These are phyloP conservation scores for Seriola aureovittata DNA, from an alignment of 2,113 vertebrate genomes.

Conservation along the genomic window DNA sequence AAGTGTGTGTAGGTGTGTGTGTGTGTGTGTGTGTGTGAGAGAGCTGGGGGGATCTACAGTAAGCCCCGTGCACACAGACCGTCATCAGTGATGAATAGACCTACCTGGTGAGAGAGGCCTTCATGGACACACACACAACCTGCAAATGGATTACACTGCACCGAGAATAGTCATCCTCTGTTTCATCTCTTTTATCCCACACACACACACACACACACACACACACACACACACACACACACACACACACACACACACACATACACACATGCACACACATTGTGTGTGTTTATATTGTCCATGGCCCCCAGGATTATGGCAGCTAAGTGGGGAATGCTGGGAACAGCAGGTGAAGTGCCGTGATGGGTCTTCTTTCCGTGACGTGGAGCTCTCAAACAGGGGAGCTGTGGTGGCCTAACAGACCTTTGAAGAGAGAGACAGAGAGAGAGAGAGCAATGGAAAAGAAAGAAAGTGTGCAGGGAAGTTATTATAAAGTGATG, in stretches of 20 bases:
- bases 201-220: slow-evolving; percentile 13
- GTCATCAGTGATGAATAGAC: slow-evolving; percentile 62
- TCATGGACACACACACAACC: slow-evolving; percentile 30
- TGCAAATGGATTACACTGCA: slow-evolving; percentile 65
- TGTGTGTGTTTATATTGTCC: slow-evolving; percentile 60
- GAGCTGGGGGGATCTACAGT: slow-evolving; percentile 49
- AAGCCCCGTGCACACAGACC: slow-evolving; percentile 54
- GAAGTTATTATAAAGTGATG: neutral
- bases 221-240: slow-evolving; percentile 25
- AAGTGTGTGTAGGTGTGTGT: slow-evolving; percentile 28
- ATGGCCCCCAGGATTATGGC: slow-evolving; percentile 54
- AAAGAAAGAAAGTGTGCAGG: neutral
- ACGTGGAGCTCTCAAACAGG: slow-evolving; percentile 23
- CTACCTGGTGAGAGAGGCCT: slow-evolving; percentile 58
- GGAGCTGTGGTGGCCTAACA: neutral
- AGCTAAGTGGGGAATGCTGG: slow-evolving; percentile 56
- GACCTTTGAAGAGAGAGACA: neutral
- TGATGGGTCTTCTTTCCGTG: slow-evolving; percentile 51
- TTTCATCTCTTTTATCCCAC: slow-evolving; percentile 50
- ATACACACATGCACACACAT: slow-evolving; percentile 15
- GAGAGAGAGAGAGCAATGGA: neutral
- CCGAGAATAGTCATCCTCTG: slow-evolving; percentile 56
- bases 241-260: neutral
- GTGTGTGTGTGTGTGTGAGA: slow-evolving; percentile 34
- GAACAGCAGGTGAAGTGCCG: slow-evolving; percentile 68